A percentile compares a stretch with the other conserved stretches of the same genome.
phyloP scores from a whole-genome alignment of 2,113 vertebrate species.

The Aptenodytes patagonicus region DNA sequence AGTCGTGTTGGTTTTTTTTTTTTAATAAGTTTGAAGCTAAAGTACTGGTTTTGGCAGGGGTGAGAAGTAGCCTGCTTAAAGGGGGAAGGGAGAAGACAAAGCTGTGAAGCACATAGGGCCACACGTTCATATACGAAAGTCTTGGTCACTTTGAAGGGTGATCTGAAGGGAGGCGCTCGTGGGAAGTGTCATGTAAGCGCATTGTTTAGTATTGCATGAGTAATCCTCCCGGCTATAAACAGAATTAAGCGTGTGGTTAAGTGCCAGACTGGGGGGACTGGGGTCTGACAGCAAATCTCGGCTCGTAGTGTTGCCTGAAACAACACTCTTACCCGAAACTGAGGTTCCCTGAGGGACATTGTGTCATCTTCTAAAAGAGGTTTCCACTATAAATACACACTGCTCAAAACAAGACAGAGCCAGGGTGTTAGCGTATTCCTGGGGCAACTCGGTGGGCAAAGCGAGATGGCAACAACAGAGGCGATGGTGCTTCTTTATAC shows the following conservation, averaged over 20 bases:
- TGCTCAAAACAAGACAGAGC: background rate
- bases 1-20: too few species aligned
- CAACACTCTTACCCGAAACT: background rate
- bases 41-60: background rate
- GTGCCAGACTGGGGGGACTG: background rate
- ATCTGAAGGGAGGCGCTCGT: background rate
- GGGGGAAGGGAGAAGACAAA: background rate
- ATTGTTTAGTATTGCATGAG: background rate
- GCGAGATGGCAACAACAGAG: background rate
- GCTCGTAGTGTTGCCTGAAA: background rate
- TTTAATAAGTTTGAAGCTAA: background rate
- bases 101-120: background rate
- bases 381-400: background rate
- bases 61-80: background rate
- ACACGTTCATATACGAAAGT: accelerated
- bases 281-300: background rate
- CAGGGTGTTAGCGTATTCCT: background rate
- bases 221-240: background rate
- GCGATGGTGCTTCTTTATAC: background rate
- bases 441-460: background rate
- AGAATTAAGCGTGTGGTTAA: background rate
- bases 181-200: background rate
- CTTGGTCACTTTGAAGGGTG: background rate
- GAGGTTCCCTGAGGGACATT: background rate
- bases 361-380: background rate